Conservation (phyloP, 2,113 vertebrate genomes). For the Python bivittatus region DNA sequence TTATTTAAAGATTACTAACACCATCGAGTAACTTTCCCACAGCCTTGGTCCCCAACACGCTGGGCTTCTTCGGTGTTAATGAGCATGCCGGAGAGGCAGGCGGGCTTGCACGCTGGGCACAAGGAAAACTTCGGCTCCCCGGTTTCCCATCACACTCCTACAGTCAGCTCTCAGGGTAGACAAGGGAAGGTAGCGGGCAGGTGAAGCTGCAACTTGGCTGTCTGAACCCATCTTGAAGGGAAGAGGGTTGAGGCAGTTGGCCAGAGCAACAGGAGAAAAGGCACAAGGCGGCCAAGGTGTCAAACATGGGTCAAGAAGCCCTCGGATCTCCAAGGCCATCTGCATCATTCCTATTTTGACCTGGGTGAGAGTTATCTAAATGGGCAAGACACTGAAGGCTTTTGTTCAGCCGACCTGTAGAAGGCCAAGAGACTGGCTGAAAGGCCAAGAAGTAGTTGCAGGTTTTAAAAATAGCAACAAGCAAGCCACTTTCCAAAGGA, state of each 20-base stretch:
- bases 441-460: background rate
- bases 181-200: background rate
- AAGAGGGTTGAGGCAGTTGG: background rate
- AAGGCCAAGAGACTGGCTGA: background rate
- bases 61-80: background rate
- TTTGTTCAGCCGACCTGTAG: background rate
- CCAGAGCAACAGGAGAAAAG: background rate
- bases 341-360: background rate
- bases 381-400: background rate
- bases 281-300: background rate
- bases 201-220: background rate
- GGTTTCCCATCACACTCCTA: background rate
- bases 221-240: background rate
- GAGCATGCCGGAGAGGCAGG: background rate
- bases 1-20: background rate
- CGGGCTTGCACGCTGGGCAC: slow-evolving; percentile 7
- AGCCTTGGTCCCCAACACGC: background rate
- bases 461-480: too few species aligned
- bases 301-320: background rate
- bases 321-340: background rate
- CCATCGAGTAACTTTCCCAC: slow-evolving; percentile 43
- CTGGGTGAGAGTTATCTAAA: background rate
- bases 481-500: background rate
- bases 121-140: background rate
- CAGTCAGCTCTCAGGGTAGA: background rate